Base-by-base conservation (phyloP, 2,113 vertebrate genomes). In the Lucifuga dentata region DNA sequence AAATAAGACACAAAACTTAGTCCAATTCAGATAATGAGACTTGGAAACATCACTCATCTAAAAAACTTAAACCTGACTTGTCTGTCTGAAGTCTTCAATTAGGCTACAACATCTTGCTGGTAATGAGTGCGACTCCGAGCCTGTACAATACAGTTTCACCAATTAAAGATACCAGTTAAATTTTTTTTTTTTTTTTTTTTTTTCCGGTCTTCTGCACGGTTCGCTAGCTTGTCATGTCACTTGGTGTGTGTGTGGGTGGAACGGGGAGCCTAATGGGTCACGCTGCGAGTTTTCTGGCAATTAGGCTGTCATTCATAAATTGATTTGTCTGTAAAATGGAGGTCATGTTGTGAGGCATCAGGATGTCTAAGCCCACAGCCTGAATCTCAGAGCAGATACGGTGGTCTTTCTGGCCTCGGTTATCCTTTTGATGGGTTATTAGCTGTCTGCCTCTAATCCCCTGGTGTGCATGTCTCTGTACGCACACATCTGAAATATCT, bases 381-480 rank as follows among this genome's bases (percentile, higher is more conserved):
- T 15, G 23, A 29, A 60, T 78, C 56, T 50, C 10, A 10, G 16
- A 57, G 75, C 59, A 66, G 24, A 62, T 19, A 15, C 32, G 13
- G 49, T 68, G 61, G 76, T 83, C 44, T 58, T n/a, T 67, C 60
- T 64, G 32, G 40, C 26, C 43, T 32, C 60, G 55, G 65, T 86
- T 86, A 67, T 87, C 75, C 76, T 86, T 84, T 78, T 84, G 83
- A 83, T 83, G 80, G 71, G 73, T 81, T 87, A 83, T 84, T 86
- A 83, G 45, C 76, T 70, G 74, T 84, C 80, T 80, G 73, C 68
- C 60, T 71, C 24, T 56, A 45, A 45, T 80, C 40, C 80, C 53
- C 73, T 50, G 61, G 65, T 78, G 76, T 61, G 73, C 48, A 8
- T 48, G 48, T 56, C 73, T 75, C 49, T 75, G 76, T 17, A 46